Base-by-base conservation (phyloP, 2,113 vertebrate species). In the Takifugu bimaculatus region DNA sequence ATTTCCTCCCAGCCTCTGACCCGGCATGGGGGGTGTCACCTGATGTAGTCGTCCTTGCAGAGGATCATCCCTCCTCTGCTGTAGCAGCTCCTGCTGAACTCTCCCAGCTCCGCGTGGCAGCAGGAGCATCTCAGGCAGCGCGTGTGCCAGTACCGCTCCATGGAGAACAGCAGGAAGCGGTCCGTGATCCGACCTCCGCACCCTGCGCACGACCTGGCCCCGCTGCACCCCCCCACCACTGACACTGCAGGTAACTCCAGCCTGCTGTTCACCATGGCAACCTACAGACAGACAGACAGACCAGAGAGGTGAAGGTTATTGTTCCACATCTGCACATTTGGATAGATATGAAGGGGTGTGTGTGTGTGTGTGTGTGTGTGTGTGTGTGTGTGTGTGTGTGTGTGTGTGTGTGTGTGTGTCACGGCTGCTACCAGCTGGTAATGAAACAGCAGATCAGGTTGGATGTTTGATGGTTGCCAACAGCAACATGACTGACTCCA, bases 21-120 rank as follows among this genome's bases (percentile, higher is more conserved):
- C 5, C 9, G 14, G 48, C 15, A 26, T 26, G 25, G 6, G 2
- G 2, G 29, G 14, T 3, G 39, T 44, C 44, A 59, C 92, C 92
- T 90, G 76, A 92, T 90, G 85, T 93, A 93, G 86, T 93, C 91
- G 43, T 91, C 90, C 82, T 86, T 89, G 81, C 91, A 93, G 75
- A 93, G 92, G 75, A 93, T 91, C 92, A 93, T 91, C 70, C 92
- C 92, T 45, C 90, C 89, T 73, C 91, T 92, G 74, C 91, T 92
- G 89, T 91, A 93, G 84, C 92, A 93, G 82, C 90, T 91, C 78
- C 88, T 91, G 86, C 91, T 91, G 72, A 90, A 90, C 70, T 92
- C 90, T 13, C 90, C 91, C 82, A 93, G 87, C 84, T 92, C 90
- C 48, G 91, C 90, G 43, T 93, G 90, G 85, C 92, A 92, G 85